Evolutionary conservation across 2,113 vertebrate genomes (phyloP).

Genomic region (Peromyscus californicus): DNA sequence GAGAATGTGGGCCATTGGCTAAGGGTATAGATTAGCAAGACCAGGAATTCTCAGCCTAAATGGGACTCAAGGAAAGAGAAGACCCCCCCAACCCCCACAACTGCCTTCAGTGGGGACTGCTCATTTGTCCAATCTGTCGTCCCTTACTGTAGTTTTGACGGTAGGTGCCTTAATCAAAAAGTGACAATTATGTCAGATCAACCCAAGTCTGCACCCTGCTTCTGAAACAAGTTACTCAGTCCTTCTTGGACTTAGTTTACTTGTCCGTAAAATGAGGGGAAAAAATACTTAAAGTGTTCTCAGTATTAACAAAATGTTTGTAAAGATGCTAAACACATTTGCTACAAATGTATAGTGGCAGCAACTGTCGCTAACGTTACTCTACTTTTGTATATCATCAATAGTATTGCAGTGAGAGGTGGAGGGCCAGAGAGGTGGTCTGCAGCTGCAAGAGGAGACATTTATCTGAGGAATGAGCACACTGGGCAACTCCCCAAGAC

Average conservation of each 20-base stretch:
- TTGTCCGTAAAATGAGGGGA: background rate
- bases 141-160: background rate
- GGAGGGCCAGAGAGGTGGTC: background rate
- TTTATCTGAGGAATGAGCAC: background rate
- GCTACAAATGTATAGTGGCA: background rate
- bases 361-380: background rate
- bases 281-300: background rate
- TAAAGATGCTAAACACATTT: background rate
- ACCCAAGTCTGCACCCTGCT: background rate
- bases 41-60: background rate
- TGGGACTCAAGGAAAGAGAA: background rate
- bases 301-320: background rate
- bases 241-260: background rate
- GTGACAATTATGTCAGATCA: background rate
- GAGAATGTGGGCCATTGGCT: constrained; percentile 25
- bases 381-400: background rate
- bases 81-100: no score
- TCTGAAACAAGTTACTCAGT: background rate
- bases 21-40: constrained; percentile 12
- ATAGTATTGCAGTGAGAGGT: background rate
- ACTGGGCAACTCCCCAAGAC: background rate
- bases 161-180: background rate
- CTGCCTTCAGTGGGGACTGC: background rate
- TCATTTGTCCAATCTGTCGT: background rate
- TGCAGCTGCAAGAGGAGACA: background rate